Percentiles rank a stretch among this genome's conserved stretches.
Conservation (phyloP, 1,140 invertebrate genomes). For the Akabosia matsudoensis region DNA sequence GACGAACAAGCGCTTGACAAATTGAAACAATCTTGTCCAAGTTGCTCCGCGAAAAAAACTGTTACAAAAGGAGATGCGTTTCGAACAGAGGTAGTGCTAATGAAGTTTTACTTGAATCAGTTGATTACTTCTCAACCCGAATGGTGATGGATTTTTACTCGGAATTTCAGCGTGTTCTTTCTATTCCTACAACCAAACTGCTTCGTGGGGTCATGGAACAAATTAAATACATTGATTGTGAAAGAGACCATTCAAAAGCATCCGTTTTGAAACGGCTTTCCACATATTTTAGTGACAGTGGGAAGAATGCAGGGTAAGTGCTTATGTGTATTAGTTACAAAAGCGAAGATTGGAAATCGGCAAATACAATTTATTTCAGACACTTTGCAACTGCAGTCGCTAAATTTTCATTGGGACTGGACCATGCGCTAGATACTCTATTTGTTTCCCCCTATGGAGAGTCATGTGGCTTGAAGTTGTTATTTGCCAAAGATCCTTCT, state of each 20-base stretch:
- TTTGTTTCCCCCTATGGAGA: conserved; percentile 36
- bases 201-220: conserved; percentile 24
- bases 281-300: conserved; percentile 20
- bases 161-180: conserved; percentile 5
- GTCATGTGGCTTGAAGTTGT: conserved; percentile 29
- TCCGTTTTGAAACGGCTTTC: conserved; percentile 23
- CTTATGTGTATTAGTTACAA: not conserved
- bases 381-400: not conserved
- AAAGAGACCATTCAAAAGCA: conserved; percentile 36
- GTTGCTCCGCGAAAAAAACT: conserved; percentile 12
- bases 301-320: conserved; percentile 39
- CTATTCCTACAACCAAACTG: not conserved
- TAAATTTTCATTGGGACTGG: conserved; percentile 7
- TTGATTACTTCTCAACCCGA: not conserved
- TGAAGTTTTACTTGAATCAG: not conserved
- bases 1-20: conserved; percentile 9
- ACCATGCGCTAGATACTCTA: conserved; percentile 26
- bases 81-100: conserved; percentile 31
- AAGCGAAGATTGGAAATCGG: not conserved
- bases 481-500: not conserved
- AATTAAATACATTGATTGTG: conserved; percentile 41
- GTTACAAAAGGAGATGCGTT: conserved; percentile 34
- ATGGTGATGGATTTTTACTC: too few relatives aligned
- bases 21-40: conserved; percentile 36
- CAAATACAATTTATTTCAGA: not conserved